phyloP scores from a whole-genome alignment of 1,140 invertebrate species.

The Polyergus mexicanus region DNA sequence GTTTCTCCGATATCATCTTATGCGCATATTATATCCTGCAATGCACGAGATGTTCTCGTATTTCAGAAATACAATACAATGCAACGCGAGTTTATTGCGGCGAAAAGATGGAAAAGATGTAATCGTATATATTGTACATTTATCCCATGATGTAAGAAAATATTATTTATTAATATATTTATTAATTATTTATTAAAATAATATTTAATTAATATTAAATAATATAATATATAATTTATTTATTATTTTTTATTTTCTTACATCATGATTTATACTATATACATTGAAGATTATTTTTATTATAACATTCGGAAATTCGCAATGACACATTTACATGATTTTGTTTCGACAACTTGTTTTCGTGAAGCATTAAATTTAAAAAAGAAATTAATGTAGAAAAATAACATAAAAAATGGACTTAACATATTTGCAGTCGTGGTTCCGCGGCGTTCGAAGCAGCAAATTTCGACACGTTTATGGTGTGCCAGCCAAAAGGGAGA shows the following conservation, averaged over 20 bases:
- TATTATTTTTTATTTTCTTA: background rate
- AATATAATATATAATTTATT: too few species aligned
- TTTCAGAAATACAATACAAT: background rate
- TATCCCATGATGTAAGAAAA: too few species aligned
- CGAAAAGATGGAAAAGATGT: background rate
- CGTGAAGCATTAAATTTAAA: background rate
- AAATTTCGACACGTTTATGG: conserved; percentile 98
- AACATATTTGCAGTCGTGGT: conserved; percentile 90
- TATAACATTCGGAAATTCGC: background rate
- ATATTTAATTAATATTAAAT: too few species aligned
- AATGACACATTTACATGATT: too few species aligned
- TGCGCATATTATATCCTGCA: background rate
- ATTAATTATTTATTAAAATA: too few species aligned
- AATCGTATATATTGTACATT: too few species aligned
- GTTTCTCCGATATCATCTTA: background rate
- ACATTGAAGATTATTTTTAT: background rate
- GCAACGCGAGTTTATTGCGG: background rate
- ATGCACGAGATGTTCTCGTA: background rate
- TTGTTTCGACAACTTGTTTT: background rate
- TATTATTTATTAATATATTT: too few species aligned
- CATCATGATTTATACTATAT: background rate
- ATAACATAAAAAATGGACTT: background rate
- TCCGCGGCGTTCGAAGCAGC: conserved; percentile 94
- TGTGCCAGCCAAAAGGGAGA: conserved; percentile 94
- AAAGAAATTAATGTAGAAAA: background rate